Evolutionary conservation across 2,113 vertebrate species (phyloP).

Genomic region (Seriola quinqueradiata): DNA sequence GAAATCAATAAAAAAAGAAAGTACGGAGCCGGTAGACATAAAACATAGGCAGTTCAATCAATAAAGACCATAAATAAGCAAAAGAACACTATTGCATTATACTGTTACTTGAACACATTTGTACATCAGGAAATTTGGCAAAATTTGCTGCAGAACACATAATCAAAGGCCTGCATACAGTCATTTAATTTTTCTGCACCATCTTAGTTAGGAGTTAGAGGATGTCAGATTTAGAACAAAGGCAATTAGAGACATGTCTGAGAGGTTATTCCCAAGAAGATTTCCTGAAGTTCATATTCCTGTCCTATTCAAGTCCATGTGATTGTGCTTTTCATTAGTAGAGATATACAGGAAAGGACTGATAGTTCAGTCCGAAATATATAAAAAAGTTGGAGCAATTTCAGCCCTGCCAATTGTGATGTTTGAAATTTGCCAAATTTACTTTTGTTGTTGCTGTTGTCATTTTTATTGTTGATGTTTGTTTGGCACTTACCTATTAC

Average conservation of each 20-base stretch:
- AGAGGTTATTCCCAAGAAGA: no score
- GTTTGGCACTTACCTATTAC: background rate
- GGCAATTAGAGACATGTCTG: no score
- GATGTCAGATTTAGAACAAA: no score
- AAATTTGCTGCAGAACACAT: no score
- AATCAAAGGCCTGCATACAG: no score
- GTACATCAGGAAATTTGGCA: no score
- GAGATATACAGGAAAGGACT: no score
- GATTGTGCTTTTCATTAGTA: no score
- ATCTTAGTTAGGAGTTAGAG: no score
- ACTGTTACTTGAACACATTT: background rate
- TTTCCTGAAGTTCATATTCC: no score
- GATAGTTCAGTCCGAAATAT: background rate
- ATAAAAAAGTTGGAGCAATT: background rate
- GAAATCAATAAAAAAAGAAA: background rate
- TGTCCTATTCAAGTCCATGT: no score
- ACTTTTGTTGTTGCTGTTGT: background rate
- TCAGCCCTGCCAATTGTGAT: background rate
- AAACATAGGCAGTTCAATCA: background rate
- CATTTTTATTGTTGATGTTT: background rate
- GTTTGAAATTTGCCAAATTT: background rate
- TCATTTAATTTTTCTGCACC: no score
- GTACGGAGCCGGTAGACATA: background rate
- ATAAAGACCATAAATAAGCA: background rate
- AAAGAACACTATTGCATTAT: background rate